Base-by-base conservation (phyloP, 2,888 invertebrate genomes). In the Morpho helenor region DNA sequence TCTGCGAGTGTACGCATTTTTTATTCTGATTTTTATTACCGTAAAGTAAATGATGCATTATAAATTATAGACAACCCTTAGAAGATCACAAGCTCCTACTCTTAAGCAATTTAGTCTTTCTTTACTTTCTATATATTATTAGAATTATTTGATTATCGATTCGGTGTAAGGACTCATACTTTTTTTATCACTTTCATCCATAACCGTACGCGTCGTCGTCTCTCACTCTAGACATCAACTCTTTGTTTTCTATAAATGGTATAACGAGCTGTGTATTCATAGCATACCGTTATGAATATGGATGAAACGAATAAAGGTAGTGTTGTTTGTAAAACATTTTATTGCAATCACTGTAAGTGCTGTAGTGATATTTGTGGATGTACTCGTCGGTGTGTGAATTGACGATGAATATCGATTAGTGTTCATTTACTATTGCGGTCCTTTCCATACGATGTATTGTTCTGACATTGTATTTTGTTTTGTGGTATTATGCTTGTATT, bases 171-270 rank as follows among this genome's bases (percentile, higher is more conserved):
- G 31, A 16, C 1, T 16, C 3, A 31, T 2, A 2, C 3, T 31
- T 31, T 31, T 31, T 31, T 2, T 31, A 31, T 31, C 31, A 31
- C 31, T 31, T 31, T 31, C 31, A 31, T 31, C 31, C 3, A 31
- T 31, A 31, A 3, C 31, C 31, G 7, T n/a, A 16, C 3, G 7
- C n/a, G 46, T 31, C 8, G 45, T 31, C 40, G 41, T 55, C 48
- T 55, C 48, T 55, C 23, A 42, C 10, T n/a, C n/a, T 47, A 54
- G 39, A 41, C 39, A 53, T 48, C 10, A 57, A 56, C 57, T 60
- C 44, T 56, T 63, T 63, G 60, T 62, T 56, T 63, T 56, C 60
- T 58, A 51, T 63, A 59, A 55, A 60, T 49, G 60, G 58, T 40
- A 52, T 7, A 48, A 49, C 56, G 55, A 42, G 43, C 23, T 41